phyloP scores from a whole-genome alignment of 2,888 invertebrate genomes.

The Axea sp. region DNA sequence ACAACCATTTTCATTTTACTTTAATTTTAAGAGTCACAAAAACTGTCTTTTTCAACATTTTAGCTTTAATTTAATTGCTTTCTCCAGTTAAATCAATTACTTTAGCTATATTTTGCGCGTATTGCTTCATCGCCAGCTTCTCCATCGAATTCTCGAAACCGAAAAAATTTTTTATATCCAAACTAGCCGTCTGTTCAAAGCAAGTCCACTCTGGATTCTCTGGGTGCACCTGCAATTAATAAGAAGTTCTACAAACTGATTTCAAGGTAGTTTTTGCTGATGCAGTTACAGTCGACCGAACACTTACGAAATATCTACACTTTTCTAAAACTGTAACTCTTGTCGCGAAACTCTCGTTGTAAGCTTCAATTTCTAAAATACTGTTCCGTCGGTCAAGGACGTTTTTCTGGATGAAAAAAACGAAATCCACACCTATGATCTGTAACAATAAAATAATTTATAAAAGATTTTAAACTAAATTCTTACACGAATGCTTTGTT shows the following conservation, averaged over 20 bases:
- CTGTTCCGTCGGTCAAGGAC: conserved; percentile 88
- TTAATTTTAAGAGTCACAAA: too few relatives aligned
- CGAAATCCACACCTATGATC: conserved; percentile 95
- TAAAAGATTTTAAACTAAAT: too few relatives aligned
- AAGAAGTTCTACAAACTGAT: neutral
- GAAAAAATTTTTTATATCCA: conserved; percentile 97
- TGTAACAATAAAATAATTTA: conserved; percentile 79
- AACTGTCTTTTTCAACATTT: too few relatives aligned
- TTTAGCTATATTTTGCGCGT: conserved; percentile 90
- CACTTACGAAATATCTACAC: conserved; percentile 91
- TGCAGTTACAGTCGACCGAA: too few relatives aligned
- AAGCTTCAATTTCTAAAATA: conserved; percentile 92
- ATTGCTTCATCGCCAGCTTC: conserved; percentile 97
- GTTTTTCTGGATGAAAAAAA: conserved; percentile 95
- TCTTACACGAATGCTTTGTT: too few relatives aligned
- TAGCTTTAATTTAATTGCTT: too few relatives aligned
- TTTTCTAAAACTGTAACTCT: conserved; percentile 92
- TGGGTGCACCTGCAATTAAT: conserved; percentile 87
- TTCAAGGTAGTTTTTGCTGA: too few relatives aligned
- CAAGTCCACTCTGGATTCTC: conserved; percentile 97
- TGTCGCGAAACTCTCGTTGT: conserved; percentile 93
- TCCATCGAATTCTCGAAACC: conserved; percentile 96
- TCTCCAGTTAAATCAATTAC: conserved; percentile 71
- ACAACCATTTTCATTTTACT: too few relatives aligned
- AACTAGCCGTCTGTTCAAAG: conserved; percentile 94